phyloP scores from a whole-genome alignment of 2,113 vertebrate genomes.

The Rhadina sibilatrix region DNA sequence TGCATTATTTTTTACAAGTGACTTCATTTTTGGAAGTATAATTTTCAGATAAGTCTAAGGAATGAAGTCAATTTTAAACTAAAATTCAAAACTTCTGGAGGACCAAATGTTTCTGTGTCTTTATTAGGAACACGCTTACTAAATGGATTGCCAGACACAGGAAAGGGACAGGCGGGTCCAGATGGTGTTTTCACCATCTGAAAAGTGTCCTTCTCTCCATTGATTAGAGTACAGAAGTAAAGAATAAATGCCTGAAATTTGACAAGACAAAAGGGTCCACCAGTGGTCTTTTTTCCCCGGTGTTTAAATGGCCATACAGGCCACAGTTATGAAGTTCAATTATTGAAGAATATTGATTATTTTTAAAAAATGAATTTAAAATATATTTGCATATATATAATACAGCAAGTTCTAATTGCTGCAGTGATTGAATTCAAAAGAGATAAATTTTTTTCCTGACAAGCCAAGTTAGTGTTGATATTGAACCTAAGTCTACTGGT shows the following conservation, averaged over 20 bases:
- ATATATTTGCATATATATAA: neutral
- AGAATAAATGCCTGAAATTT: neutral
- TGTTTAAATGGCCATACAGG: neutral
- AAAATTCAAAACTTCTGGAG: neutral
- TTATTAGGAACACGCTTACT: neutral
- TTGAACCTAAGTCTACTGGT: neutral
- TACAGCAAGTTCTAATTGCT: neutral
- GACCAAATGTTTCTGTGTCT: neutral
- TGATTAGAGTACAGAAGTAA: neutral
- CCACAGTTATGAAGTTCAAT: neutral
- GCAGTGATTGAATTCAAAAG: neutral
- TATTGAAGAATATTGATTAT: neutral
- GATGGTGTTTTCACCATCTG: neutral
- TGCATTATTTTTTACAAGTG: neutral
- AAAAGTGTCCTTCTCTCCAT: neutral
- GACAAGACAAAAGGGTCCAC: neutral
- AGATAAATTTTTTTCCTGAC: neutral
- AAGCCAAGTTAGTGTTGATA: neutral
- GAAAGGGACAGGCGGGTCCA: neutral
- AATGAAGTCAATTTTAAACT: neutral
- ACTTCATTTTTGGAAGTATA: neutral
- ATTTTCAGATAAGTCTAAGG: neutral
- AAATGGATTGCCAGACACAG: neutral
- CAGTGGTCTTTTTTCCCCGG: neutral
- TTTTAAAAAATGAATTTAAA: neutral